phyloP scores from a whole-genome alignment of 2,888 invertebrate genomes.

The Stenodera caucasica region DNA sequence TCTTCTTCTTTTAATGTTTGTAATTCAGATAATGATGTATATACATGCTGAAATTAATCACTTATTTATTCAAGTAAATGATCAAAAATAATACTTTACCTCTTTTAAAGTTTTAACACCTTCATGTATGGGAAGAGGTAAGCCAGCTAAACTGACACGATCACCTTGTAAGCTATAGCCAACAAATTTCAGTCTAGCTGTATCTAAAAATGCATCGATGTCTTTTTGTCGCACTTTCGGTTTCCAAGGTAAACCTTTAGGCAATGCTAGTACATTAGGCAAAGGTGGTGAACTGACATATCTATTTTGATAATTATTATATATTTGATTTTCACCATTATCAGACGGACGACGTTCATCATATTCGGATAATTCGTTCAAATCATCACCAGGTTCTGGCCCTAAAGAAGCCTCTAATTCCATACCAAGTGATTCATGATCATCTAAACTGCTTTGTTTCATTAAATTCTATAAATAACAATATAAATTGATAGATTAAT shows the following conservation, averaged over 20 bases:
- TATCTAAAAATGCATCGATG: conserved; percentile 88
- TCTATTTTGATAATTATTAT: conserved; percentile 47
- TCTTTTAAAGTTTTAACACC: conserved; percentile 86
- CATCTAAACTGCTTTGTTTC: conserved; percentile 91
- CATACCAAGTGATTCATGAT: conserved; percentile 71
- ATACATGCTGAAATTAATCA: conserved; percentile 73
- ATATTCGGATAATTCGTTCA: conserved; percentile 57
- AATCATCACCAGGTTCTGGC: conserved; percentile 62
- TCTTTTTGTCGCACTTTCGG: conserved; percentile 95
- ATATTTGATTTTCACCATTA: conserved; percentile 47
- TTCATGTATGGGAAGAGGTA: conserved; percentile 96
- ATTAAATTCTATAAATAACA: conserved; percentile 67
- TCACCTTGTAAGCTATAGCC: conserved; percentile 90
- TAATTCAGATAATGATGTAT: conserved; percentile 88
- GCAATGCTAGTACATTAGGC: conserved; percentile 32
- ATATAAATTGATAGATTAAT: neutral
- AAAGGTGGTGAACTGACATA: conserved; percentile 39
- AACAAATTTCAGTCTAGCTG: conserved; percentile 92
- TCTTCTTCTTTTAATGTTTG: conserved; percentile 91
- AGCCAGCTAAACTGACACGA: conserved; percentile 85
- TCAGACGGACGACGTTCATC: conserved; percentile 59
- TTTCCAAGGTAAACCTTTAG: conserved; percentile 83
- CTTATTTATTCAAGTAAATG: neutral
- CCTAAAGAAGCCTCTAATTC: conserved; percentile 69
- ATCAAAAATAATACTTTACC: conserved; percentile 49